Evolutionary conservation across 2,888 invertebrate species (phyloP), one percentile per base, ranked within the genome.

Genomic region (Invenusta paracnida): DNA sequence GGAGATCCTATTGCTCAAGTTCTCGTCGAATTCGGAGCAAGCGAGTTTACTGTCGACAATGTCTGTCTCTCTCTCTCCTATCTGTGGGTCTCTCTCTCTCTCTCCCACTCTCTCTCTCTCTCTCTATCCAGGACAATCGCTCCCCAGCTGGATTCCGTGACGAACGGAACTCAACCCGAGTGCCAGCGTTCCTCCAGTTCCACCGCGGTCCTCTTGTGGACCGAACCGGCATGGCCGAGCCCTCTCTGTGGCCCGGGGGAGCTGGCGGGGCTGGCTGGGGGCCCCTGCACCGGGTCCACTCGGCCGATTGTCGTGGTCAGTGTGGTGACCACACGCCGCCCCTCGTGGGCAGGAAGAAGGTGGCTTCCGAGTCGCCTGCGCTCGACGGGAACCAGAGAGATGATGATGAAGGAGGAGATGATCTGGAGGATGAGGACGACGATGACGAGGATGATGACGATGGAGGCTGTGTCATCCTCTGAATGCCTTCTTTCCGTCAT

Each of bases 31-130:
- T 88, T 88, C 85, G 90, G 90, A 27, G 89, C 89, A 25, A 90
- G 90, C 23, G 90, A 90, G 84, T 90, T 89, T 87, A 88, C 89
- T 28, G 89, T 90, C 88, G 90, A 90, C 30, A 27, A 84, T 13
- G 84, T 84, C 23, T 1, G 48, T 82, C 2, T 82, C 2, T 1
- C n/a, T 82, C 13, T 2, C 27, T 2, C 17, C 73, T 23, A 23
- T 48, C 48, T 48, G 48, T n/a, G n/a, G n/a, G n/a, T n/a, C n/a
- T n/a, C n/a, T n/a, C n/a, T n/a, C n/a, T n/a, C n/a, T n/a, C 48
- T 48, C 48, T 17, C 48, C 48, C 48, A 11, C 48, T 48, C 5
- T 17, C 48, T 17, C 48, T 17, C 5, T 48, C 17, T 17, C 48
- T 17, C 48, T 17, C 48, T 11, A 48, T 17, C 17, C 11, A 73